Base-by-base conservation (phyloP, 2,888 invertebrate species). In the Bombyx huttoni region DNA sequence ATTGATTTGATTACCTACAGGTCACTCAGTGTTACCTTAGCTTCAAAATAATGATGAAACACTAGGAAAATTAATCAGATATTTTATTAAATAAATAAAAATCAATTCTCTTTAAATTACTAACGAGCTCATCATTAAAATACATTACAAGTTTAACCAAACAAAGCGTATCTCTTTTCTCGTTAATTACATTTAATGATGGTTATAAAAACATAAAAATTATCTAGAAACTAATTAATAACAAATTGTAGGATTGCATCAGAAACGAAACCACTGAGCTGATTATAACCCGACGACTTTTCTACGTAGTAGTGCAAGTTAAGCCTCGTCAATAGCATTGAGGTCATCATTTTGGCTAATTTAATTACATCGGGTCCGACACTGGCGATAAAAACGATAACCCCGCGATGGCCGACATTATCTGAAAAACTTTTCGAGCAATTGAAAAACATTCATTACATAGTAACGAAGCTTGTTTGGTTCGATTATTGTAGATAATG, bases 301-400 rank as follows among this genome's bases (percentile, higher is more conserved):
- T 40, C 12, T 40, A 40, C 40, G 40, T 40, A 24, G 24, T 24
- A 24, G 5, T 24, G 24, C 24, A 24, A 5, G 24, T 24, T 24
- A 24, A 24, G 24, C 24, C 5, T 24, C 24, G 24, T 24, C 24
- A 24, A 24, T 24, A 2, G 24, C 24, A 24, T 40, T 0, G 12
- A 40, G 40, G 40, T 40, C 40, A 40, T 40, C 3, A 40, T 40
- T 40, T 40, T 40, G 12, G 40, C 40, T 48, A 53, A 53, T 50
- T 50, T 55, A 50, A 53, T 52, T 55, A 51, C 35, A 12, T 49
- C 40, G 13, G 51, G 52, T 46, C 34, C 48, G 14, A 1, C 46
- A 3, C 45, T 46, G 46, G 13, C 24, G 51, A 53, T 54, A 52
- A 53, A 52, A 33, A 13, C 33, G 51, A 52, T 56, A 54, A 51